A percentile compares a stretch with the other conserved stretches of the same genome.
Conservation (phyloP, 2,888 invertebrate species). For the Ophion ellenae region DNA sequence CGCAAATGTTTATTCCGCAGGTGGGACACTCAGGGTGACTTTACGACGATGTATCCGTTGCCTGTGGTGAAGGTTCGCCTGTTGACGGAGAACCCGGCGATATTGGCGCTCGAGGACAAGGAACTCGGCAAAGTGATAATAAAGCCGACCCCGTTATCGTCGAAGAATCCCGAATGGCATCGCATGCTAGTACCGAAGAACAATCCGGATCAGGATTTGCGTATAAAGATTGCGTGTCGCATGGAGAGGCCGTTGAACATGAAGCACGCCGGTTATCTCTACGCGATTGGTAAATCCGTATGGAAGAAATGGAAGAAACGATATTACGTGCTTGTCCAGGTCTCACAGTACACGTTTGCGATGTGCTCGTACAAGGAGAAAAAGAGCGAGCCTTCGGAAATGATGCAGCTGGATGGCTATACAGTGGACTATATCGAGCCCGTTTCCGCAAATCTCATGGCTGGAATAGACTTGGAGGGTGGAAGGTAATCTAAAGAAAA, state of each 20-base stretch:
- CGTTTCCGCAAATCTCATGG: conserved; percentile 95
- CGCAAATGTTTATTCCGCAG: conserved; percentile 83
- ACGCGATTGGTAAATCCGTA: conserved; percentile 97
- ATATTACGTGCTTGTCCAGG: conserved; percentile 99
- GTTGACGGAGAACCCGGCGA: conserved; percentile 98
- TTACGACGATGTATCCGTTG: conserved; percentile 98
- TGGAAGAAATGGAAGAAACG: conserved; percentile 99
- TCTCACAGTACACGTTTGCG: conserved; percentile 99
- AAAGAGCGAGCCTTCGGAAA: conserved; percentile 99
- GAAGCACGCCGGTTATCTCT: conserved; percentile 99
- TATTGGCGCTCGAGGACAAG: conserved; percentile 99
- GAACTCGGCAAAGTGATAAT: conserved; percentile 97
- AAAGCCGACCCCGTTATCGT: conserved; percentile 93
- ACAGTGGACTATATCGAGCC: conserved; percentile 99
- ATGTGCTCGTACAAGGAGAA: conserved; percentile 99
- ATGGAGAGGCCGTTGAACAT: conserved; percentile 99
- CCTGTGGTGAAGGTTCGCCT: conserved; percentile 99
- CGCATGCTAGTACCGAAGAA: conserved; percentile 98
- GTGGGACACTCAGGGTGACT: conserved; percentile 99
- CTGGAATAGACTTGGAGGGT: conserved; percentile 89
- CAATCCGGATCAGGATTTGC: conserved; percentile 96
- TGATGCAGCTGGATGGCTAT: conserved; percentile 99
- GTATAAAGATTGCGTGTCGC: conserved; percentile 98
- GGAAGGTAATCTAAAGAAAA: conserved; percentile 79
- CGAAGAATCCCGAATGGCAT: conserved; percentile 99